Evolutionary conservation across 2,888 invertebrate species (phyloP).

Genomic region (Dynastes tityus): DNA sequence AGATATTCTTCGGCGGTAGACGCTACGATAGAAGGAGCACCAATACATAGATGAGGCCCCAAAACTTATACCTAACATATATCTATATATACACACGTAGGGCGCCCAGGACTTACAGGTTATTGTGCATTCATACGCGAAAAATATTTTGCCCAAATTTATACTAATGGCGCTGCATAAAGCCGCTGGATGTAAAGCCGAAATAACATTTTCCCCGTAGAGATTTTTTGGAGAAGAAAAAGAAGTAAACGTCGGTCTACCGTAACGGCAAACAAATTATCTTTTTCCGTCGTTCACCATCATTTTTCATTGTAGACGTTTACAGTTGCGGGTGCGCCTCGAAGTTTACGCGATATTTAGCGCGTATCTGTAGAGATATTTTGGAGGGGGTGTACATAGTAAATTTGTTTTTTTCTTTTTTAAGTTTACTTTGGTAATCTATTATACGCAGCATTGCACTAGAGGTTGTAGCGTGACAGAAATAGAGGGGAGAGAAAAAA

Average conservation of each 20-base stretch:
- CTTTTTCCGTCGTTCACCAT: constrained; percentile 40
- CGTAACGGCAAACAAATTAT: constrained; percentile 49
- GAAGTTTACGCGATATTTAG: constrained; percentile 47
- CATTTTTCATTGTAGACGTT: constrained; percentile 49
- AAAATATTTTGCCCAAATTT: constrained; percentile 53
- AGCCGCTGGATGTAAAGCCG: constrained; percentile 45
- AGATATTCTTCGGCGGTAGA: constrained; percentile 48
- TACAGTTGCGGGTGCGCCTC: constrained; percentile 31
- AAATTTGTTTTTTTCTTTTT: not conserved
- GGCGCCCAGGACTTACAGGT: constrained; percentile 43
- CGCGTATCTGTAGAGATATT: constrained; percentile 7
- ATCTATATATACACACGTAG: constrained; percentile 14
- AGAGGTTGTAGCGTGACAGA: not conserved
- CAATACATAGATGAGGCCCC: constrained; percentile 22
- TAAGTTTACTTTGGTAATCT: not conserved
- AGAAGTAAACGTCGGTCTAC: constrained; percentile 34
- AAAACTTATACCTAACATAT: not conserved
- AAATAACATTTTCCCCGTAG: constrained; percentile 40
- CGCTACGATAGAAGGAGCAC: constrained; percentile 14
- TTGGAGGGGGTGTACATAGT: constrained; percentile 1
- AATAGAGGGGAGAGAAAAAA: not conserved
- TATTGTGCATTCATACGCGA: constrained; percentile 52
- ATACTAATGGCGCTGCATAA: constrained; percentile 53
- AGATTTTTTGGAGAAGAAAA: constrained; percentile 47
- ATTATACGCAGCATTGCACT: too few species aligned